Base-by-base conservation (phyloP, 2,113 vertebrate genomes). In the Eurystomus gularis region DNA sequence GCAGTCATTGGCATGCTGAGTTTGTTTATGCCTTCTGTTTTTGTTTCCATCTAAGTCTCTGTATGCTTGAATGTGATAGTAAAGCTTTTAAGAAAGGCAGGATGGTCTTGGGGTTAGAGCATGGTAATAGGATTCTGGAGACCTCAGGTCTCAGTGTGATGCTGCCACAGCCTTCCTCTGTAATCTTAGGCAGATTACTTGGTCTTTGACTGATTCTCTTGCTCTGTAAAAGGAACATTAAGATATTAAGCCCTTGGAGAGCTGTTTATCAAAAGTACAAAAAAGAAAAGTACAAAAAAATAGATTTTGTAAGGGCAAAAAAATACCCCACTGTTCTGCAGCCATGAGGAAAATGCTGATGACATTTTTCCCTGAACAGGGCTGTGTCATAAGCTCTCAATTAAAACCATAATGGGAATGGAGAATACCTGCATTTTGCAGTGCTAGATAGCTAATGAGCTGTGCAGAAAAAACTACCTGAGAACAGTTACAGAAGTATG, bases 121-220 rank as follows among this genome's bases (percentile, higher is more conserved):
- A 68, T n/a, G 84, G 69, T 96, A 95, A 95, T 86, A 82, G 73
- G 88, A 94, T 92, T 94, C 94, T 89, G 86, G 76, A 92, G 85
- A 93, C 88, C 90, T 86, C 48, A 37, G 77, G 90, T 92, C 95
- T 93, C 83, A 46, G 55, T 57, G 39, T 79, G 90, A 84, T 82
- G 86, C 86, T 95, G 65, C 83, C 73, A 92, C 61, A 92, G 69
- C 73, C 69, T 91, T 95, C 19, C 40, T 92, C 82, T 66, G 70
- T 94, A 73, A 96, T 80, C 44, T 92, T 94, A 54, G 82, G 40
- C 89, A 97, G 94, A 81, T 94, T 85, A 88, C 86, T 96, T 60
- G 68, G 71, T 61, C 64, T 95, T 83, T 94, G 68, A 49, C 92
- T 97, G 85, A 89, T 62, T 88, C 93, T 88, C 31, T 64, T 95